These are phyloP conservation scores for Aplysina aerophoba DNA, from an alignment of 37 sponge, comb jelly and placozoan species.

Conservation along the genomic window DNA sequence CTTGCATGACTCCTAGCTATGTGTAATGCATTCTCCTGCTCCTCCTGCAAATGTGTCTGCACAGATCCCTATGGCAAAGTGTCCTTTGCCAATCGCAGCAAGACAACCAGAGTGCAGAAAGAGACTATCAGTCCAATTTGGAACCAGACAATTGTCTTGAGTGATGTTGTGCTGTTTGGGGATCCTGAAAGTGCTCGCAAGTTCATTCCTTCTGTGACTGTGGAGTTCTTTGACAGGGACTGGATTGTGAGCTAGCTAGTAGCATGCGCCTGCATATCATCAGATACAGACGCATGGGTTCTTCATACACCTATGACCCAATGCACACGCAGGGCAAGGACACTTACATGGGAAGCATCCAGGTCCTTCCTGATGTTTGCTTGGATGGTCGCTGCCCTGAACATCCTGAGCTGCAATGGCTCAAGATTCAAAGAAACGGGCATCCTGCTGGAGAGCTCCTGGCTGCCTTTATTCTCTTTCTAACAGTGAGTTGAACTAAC, in stretches of 20 bases:
- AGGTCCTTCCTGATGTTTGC: slow-evolving; percentile 60
- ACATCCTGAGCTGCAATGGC: slow-evolving; percentile 77
- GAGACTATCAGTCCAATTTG: slow-evolving; percentile 94
- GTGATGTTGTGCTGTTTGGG: slow-evolving; percentile 85
- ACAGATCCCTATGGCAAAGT: slow-evolving; percentile 86
- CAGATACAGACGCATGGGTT: background rate
- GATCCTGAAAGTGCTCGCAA: slow-evolving; percentile 60
- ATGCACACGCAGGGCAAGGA: background rate
- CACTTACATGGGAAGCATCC: slow-evolving; percentile 49
- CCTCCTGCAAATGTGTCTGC: background rate
- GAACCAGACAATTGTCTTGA: slow-evolving; percentile 94
- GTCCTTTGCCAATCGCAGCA: slow-evolving; percentile 71
- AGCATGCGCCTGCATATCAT: background rate
- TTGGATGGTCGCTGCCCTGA: slow-evolving; percentile 54
- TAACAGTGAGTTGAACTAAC: slow-evolving; percentile 22
- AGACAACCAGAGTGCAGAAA: slow-evolving; percentile 63
- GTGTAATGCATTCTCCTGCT: background rate
- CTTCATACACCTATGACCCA: background rate
- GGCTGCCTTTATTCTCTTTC: slow-evolving; percentile 92
- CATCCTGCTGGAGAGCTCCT: slow-evolving; percentile 81
- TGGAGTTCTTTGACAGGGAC: slow-evolving; percentile 96
- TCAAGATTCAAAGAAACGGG: slow-evolving; percentile 58
- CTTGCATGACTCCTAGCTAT: too few species aligned
- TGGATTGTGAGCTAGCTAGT: slow-evolving; percentile 63
- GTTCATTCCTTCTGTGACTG: slow-evolving; percentile 71